These are phyloP conservation scores for Diachasmimorpha longicaudata DNA, from an alignment of 1,140 invertebrate species.

Conservation along the genomic window DNA sequence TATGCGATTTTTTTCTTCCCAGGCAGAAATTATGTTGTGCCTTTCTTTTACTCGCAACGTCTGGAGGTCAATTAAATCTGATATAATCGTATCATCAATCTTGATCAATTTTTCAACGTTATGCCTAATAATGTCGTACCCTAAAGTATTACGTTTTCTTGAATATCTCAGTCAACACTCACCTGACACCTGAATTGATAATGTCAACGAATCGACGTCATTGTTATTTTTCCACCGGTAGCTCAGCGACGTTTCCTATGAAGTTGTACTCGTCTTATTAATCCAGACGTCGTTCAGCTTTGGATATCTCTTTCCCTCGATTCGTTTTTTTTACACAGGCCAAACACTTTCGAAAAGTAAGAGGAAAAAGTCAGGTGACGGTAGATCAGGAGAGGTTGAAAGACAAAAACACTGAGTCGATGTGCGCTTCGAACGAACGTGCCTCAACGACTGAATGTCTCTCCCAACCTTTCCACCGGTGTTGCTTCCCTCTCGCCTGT, in stretches of 20 bases:
- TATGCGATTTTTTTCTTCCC: not conserved
- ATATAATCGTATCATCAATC: not conserved
- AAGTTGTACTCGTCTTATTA: not conserved
- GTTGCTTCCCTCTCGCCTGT: not conserved
- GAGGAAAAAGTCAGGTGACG: not conserved
- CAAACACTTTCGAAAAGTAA: not conserved
- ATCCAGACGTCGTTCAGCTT: not conserved
- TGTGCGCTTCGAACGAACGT: conserved; percentile 31
- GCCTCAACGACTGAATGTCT: conserved; percentile 40
- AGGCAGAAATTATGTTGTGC: not conserved
- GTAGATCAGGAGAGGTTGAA: not conserved
- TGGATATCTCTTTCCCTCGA: not conserved
- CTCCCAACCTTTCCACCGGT: conserved; percentile 24
- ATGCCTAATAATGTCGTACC: not conserved
- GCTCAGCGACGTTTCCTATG: not conserved
- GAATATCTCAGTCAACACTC: not conserved
- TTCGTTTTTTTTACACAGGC: not conserved
- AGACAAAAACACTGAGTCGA: not conserved
- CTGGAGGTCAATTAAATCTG: not conserved
- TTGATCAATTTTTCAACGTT: not conserved
- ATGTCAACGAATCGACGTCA: conserved; percentile 16
- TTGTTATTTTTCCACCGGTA: not conserved
- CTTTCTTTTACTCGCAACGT: not conserved
- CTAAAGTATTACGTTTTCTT: not conserved
- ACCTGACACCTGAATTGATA: conserved; percentile 7